Percentiles rank a stretch among this genome's conserved stretches.
Evolutionary conservation across 2,888 invertebrate species (phyloP).

Genomic region (Eurytoma adleriae): DNA sequence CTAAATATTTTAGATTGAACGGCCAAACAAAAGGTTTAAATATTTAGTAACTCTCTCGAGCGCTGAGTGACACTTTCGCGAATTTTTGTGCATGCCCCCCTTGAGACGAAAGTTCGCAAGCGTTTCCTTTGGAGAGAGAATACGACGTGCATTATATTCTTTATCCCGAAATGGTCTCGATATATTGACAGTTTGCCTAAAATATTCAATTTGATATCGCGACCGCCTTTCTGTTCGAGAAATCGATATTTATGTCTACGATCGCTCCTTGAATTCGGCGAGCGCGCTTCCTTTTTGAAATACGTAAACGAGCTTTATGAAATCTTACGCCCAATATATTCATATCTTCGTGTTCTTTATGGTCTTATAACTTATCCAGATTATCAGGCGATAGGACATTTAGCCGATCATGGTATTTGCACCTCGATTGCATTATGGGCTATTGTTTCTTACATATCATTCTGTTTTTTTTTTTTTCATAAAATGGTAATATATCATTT

Average conservation of each 20-base stretch:
- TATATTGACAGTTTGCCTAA: constrained; percentile 51
- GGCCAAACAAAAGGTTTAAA: too few relatives aligned
- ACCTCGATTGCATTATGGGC: too few relatives aligned
- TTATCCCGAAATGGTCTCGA: constrained; percentile 44
- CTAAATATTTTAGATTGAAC: too few relatives aligned
- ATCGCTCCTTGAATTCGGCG: constrained; percentile 44
- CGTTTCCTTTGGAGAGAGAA: background rate
- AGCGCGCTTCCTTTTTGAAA: constrained; percentile 28
- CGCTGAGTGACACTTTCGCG: too few relatives aligned
- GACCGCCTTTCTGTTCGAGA: constrained; percentile 29
- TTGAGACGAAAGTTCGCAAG: constrained; percentile 11
- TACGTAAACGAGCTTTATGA: constrained; percentile 47
- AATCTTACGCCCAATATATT: constrained; percentile 40
- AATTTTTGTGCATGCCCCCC: constrained; percentile 15
- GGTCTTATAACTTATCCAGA: constrained; percentile 27
- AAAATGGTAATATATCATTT: too few relatives aligned
- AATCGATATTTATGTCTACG: constrained; percentile 54
- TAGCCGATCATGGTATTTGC: too few relatives aligned
- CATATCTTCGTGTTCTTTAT: constrained; percentile 14
- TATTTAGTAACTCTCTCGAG: too few relatives aligned
- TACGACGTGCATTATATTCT: constrained; percentile 49
- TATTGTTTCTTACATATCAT: too few relatives aligned
- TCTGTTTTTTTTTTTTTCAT: too few relatives aligned
- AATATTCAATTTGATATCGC: constrained; percentile 54
- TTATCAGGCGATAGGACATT: background rate